A percentile compares a stretch with the other conserved stretches of the same genome.
These are phyloP conservation scores for Arrhamphus sclerolepis DNA, from an alignment of 2,797 vertebrate genomes.

Conservation along the genomic window DNA sequence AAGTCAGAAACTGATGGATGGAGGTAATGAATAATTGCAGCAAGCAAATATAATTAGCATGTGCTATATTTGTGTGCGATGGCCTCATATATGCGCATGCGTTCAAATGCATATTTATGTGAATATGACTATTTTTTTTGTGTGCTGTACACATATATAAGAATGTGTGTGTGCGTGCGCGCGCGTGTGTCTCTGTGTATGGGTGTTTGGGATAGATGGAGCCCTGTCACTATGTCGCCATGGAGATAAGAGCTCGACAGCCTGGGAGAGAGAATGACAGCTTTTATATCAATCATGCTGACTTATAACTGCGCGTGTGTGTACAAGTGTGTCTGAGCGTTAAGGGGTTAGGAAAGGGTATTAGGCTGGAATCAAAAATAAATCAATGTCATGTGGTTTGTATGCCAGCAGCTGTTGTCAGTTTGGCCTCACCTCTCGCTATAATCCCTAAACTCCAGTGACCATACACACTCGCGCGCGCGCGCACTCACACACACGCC, in stretches of 20 bases:
- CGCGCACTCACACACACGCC: conserved; percentile 19
- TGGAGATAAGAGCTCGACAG: conserved; percentile 78
- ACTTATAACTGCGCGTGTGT: conserved; percentile 54
- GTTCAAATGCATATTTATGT: conserved; percentile 15
- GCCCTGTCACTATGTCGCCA: conserved; percentile 73
- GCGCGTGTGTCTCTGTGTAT: conserved; percentile 23
- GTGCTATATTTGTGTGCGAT: conserved; percentile 27
- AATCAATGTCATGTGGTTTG: conserved; percentile 73
- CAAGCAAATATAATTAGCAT: conserved; percentile 17
- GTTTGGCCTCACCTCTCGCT: conserved; percentile 66
- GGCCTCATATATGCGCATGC: conserved; percentile 5
- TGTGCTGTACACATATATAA: background rate
- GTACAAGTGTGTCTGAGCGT: conserved; percentile 37
- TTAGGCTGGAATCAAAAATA: conserved; percentile 72
- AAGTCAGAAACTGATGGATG: conserved; percentile 24
- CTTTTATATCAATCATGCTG: conserved; percentile 79
- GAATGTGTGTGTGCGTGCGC: conserved; percentile 2
- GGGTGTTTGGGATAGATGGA: conserved; percentile 64
- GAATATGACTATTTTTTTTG: conserved; percentile 3
- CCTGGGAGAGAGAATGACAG: conserved; percentile 68
- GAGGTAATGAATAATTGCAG: conserved; percentile 37
- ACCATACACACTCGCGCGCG: conserved; percentile 40
- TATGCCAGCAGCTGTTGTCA: conserved; percentile 74
- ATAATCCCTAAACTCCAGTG: conserved; percentile 72
- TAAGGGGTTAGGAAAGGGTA: conserved; percentile 60